Evolutionary conservation across 2,888 invertebrate genomes (phyloP), one percentile per base, ranked within the genome.

Genomic region (Nomada fucata): DNA sequence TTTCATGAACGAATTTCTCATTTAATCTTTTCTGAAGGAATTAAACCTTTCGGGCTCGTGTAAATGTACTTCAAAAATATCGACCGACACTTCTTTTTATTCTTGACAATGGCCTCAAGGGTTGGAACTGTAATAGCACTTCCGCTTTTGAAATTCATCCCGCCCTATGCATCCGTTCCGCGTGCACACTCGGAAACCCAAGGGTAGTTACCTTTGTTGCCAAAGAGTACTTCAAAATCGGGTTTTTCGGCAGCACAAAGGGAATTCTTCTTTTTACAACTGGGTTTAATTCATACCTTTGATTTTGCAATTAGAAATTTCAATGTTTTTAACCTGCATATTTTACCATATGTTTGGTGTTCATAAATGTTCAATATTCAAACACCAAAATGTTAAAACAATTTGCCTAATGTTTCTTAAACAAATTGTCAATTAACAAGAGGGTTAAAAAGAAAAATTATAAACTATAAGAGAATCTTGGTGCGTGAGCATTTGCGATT

Each of bases 101-200:
- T 44, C 44, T 42, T 23, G 0, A 15, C 42, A 15, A 29, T 13
- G 0, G 20, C 23, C 44, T 50, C 47, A n/a, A 57, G 61, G 23
- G 53, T 57, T 47, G 61, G 53, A 55, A 72, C 47, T 67, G 57
- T 42, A 65, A 72, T 57, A 50, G 67, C 47, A 26, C 63, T 72
- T 63, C 36, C 61, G 23, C n/a, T n/a, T 67, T 60, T 68, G 55
- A 68, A 67, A 23, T 47, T 61, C 26, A 20, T 67, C 63, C 77
- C 68, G 78, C 72, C 69, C 79, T 89, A 86, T 84, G 78, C 81
- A 84, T 87, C 88, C 88, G 88, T 85, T 80, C 60, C 61, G 69
- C 64, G 67, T 76, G 79, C 81, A 69, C 79, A 65, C 65, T 67
- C 79, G 88, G 86, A 85, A 89, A 67, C 65, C 68, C 73, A 74